Evolutionary conservation across 2,113 vertebrate species (phyloP).

Genomic region (Chlorodrepanis virens): DNA sequence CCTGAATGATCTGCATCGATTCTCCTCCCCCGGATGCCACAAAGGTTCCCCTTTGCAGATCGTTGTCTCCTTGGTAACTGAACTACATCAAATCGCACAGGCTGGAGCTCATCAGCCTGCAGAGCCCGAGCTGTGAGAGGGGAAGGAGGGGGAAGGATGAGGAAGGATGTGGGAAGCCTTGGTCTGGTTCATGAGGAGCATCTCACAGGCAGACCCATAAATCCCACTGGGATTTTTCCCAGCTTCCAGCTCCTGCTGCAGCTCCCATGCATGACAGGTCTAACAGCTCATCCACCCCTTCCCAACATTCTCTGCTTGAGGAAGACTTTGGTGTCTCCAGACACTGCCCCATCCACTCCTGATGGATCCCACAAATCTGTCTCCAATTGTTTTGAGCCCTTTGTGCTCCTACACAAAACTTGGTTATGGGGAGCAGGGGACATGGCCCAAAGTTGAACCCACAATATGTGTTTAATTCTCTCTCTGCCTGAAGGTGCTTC

Average conservation of each 20-base stretch:
- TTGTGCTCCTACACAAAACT: background rate
- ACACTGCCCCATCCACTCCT: background rate
- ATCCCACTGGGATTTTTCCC: background rate
- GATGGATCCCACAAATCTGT: background rate
- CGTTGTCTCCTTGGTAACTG: slow-evolving; percentile 27
- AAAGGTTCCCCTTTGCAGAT: background rate
- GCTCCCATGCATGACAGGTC: rapidly evolving
- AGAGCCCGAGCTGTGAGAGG: background rate
- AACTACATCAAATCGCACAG: background rate
- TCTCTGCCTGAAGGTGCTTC: background rate
- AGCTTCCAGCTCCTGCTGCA: background rate
- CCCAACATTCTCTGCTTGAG: background rate
- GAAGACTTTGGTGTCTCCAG: background rate
- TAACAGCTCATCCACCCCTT: background rate
- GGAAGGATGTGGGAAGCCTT: background rate
- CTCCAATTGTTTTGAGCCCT: background rate
- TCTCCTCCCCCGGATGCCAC: background rate
- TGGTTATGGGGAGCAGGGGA: background rate
- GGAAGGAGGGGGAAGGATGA: background rate
- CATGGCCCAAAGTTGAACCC: background rate
- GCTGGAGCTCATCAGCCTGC: background rate
- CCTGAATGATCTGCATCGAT: background rate
- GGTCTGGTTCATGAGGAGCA: background rate
- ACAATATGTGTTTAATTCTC: background rate
- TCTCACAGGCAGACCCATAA: background rate